Percentiles rank a stretch among this genome's conserved stretches.
Conservation (phyloP, 1,140 invertebrate species). For the Spodoptera litura region DNA sequence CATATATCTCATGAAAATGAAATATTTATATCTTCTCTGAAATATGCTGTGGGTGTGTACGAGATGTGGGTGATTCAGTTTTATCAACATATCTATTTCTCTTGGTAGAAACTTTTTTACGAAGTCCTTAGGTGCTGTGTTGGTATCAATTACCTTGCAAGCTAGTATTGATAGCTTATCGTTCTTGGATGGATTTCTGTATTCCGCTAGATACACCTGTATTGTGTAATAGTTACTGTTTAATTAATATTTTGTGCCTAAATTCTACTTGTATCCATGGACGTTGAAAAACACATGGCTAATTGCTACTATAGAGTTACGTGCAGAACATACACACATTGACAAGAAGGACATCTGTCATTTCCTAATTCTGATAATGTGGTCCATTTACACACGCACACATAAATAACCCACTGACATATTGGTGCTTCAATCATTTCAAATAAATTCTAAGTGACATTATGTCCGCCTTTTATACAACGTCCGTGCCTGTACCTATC, state of each 20-base stretch:
- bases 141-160: conserved; percentile 91
- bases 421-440: no score
- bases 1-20: conserved; percentile 90
- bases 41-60: conserved; percentile 91
- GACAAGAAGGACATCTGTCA: no score
- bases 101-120: conserved; percentile 91
- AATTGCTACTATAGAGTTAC: no score
- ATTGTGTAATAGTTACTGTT: neutral
- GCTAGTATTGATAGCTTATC: conserved; percentile 81
- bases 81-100: conserved; percentile 90
- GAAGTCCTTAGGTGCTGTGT: conserved; percentile 90
- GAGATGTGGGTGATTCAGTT: conserved; percentile 91
- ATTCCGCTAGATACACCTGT: conserved; percentile 79
- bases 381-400: no score
- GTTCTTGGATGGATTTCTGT: conserved; percentile 77
- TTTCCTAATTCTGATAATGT: no score
- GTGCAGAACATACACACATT: no score
- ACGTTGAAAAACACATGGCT: no score
- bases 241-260: neutral
- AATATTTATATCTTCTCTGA: conserved; percentile 88
- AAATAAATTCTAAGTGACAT: no score
- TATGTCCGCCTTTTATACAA: no score
- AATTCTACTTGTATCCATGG: no score
- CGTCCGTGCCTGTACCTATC: no score
- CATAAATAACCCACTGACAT: no score